Evolutionary conservation across 2,113 vertebrate genomes (phyloP), one percentile per base, ranked within the genome.

Genomic region (Istiophorus platypterus): DNA sequence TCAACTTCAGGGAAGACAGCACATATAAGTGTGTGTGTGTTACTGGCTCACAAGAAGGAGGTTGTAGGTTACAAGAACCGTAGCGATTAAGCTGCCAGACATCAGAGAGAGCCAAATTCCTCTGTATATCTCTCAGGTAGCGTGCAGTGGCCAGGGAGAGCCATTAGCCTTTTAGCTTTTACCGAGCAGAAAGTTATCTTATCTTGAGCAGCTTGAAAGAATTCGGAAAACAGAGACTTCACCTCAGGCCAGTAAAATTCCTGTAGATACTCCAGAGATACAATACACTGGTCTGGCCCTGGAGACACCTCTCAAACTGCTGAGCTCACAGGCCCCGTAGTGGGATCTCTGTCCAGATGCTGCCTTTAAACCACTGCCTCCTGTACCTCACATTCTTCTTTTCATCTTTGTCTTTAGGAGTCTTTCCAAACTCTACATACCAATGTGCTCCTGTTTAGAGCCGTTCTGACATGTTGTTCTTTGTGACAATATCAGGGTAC

Each of bases 401-500:
- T 85, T 13, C 62, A 39, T 51, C 8, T 34, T 81, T 80, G 71
- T 67, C 56, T 73, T 52, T 1, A 41, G 58, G 31, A 59, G 31
- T 78, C 61, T 80, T 71, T 86, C 69, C 54, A 74, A 82, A 84
- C 49, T 79, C 62, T 80, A 65, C 54, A 74, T 72, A 73, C 26
- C 39, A 12, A 4, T 34, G 7, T 62, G 45, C 52, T 82, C 13
- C 37, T 56, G 12, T 72, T 70, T 26, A 62, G 37, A 79, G 18
- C 58, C 34, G 31, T 52, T 79, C 18, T 75, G 67, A 57, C n/a
- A 5, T 80, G 49, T 63, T 79, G 45, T 67, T 79, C 29, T 71
- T 67, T 69, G 56, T 81, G 37, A 81, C 67, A 73, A 75, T 76
- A 88, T 93, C 90, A 94, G 91, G 92, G 91, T 92, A 92, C 92